These are phyloP conservation scores for Papilio protenor DNA, from an alignment of 2,888 invertebrate species.

Conservation along the genomic window DNA sequence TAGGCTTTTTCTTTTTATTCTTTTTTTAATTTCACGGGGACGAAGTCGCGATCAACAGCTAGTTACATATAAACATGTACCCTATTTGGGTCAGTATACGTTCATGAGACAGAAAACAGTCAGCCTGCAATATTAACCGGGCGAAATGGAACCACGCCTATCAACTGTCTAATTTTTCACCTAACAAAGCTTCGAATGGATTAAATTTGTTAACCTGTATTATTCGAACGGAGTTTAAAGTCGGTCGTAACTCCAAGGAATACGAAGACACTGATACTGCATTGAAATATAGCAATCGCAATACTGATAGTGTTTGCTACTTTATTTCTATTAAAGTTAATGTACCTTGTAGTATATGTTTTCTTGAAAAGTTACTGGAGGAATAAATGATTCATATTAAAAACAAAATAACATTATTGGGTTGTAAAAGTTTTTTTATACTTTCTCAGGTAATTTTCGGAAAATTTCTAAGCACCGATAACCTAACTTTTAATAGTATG, in stretches of 20 bases:
- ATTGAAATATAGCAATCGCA: neutral
- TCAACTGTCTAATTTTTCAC: conserved; percentile 40
- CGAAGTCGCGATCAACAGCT: too few species aligned
- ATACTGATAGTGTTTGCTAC: neutral
- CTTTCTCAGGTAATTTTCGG: too few species aligned
- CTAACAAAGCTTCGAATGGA: conserved; percentile 19
- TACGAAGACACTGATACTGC: neutral
- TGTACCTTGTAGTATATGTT: neutral
- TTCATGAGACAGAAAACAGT: conserved; percentile 10
- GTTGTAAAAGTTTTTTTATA: too few species aligned
- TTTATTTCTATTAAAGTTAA: neutral
- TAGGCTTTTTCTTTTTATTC: too few species aligned
- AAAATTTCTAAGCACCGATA: too few species aligned
- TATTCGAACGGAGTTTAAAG: conserved; percentile 11
- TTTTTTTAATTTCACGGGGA: too few species aligned
- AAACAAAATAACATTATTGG: too few species aligned
- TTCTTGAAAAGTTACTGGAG: neutral
- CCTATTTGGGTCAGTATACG: conserved; percentile 6
- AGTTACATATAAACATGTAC: neutral
- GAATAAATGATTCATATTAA: too few species aligned
- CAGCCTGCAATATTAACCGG: conserved; percentile 32
- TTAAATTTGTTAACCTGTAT: conserved; percentile 33
- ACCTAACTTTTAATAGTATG: too few species aligned
- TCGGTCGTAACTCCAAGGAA: conserved; percentile 2
- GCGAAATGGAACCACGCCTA: conserved; percentile 34